phyloP scores from a whole-genome alignment of 2,888 invertebrate species.

The Onthophagus sagittarius region DNA sequence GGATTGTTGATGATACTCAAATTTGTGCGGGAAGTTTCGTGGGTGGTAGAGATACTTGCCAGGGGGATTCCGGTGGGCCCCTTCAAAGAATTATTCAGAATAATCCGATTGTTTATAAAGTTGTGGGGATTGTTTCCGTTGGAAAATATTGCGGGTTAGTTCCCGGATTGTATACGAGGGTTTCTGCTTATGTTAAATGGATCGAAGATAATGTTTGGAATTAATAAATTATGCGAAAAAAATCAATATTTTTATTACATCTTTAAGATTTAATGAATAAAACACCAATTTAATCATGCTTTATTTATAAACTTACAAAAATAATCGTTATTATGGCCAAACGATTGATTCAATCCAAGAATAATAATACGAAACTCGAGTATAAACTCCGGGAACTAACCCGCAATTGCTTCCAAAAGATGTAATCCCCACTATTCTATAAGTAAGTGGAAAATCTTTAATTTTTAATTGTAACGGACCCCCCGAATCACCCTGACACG shows the following conservation, averaged over 20 bases:
- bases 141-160: slow-evolving; percentile 21
- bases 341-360: slow-evolving; percentile 49
- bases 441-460: slow-evolving; percentile 39
- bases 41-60: slow-evolving; percentile 50
- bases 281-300: too few relatives aligned
- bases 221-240: too few relatives aligned
- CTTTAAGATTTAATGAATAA: too few relatives aligned
- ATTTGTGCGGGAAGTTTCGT: slow-evolving; percentile 48
- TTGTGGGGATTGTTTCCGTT: slow-evolving; percentile 22
- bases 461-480: slow-evolving; percentile 52
- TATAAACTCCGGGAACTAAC: slow-evolving; percentile 47
- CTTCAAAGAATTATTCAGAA: slow-evolving; percentile 40
- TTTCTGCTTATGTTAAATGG: slow-evolving; percentile 22
- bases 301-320: too few relatives aligned
- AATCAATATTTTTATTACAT: too few relatives aligned
- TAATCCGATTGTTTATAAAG: slow-evolving; percentile 12
- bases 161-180: slow-evolving; percentile 23
- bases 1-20: slow-evolving; percentile 13
- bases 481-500: slow-evolving; percentile 59
- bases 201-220: slow-evolving; percentile 21
- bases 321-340: slow-evolving; percentile 38
- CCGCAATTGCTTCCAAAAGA: slow-evolving; percentile 46
- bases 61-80: slow-evolving; percentile 63
- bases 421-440: slow-evolving; percentile 48
- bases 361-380: slow-evolving; percentile 46